phyloP scores from a whole-genome alignment of 2,113 vertebrate genomes.

The Synchiropus splendidus region DNA sequence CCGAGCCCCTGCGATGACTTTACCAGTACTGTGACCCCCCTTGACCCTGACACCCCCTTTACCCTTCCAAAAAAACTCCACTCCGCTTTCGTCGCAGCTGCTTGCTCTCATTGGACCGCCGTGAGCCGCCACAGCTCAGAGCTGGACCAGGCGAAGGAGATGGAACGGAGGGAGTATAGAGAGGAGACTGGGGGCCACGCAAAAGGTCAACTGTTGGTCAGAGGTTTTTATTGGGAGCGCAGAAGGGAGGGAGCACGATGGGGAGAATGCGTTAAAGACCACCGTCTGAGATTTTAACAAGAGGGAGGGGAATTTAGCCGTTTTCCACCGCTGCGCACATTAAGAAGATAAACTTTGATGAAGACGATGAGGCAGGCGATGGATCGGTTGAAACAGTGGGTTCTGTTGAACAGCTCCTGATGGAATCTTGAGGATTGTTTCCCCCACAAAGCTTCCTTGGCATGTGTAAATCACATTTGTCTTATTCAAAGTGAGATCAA shows the following conservation, averaged over 20 bases:
- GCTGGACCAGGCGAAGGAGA: constrained; percentile 19
- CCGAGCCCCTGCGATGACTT: constrained; percentile 66
- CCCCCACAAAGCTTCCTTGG: no score
- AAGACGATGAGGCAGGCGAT: no score
- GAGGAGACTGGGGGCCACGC: constrained; percentile 20
- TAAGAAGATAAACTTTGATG: constrained; percentile 1
- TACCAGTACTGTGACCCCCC: constrained; percentile 69
- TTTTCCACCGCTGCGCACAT: constrained; percentile 43
- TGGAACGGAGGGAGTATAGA: constrained; percentile 11
- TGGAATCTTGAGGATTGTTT: no score
- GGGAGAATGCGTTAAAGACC: constrained; percentile 64
- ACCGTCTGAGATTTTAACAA: constrained; percentile 71
- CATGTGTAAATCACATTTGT: no score
- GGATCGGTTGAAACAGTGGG: no score
- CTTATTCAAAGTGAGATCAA: no score
- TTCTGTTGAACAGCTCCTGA: no score
- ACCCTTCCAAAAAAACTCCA: constrained; percentile 10
- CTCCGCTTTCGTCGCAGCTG: constrained; percentile 12
- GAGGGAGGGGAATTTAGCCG: constrained; percentile 59
- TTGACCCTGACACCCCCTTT: constrained; percentile 46
- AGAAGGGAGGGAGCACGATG: constrained; percentile 44
- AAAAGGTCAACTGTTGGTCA: constrained; percentile 74
- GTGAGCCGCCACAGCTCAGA: constrained; percentile 17
- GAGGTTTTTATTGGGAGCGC: constrained; percentile 69
- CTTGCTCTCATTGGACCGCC: constrained; percentile 55